Conservation (phyloP, 1,140 invertebrate genomes). For the Nephotettix cincticeps region DNA sequence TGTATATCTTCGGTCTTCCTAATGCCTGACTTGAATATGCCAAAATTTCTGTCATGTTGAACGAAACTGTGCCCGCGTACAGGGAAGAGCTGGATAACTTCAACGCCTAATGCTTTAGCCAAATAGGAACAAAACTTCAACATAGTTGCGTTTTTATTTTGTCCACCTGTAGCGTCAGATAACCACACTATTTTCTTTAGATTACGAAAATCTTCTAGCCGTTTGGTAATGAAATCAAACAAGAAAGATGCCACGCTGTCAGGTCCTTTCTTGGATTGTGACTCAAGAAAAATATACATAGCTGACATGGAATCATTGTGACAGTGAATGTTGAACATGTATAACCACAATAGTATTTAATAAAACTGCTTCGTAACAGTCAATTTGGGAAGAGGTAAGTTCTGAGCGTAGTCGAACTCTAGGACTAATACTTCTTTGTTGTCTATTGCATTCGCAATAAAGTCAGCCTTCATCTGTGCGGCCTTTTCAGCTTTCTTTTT, state of each 20-base stretch:
- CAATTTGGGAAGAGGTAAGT: conserved; percentile 28
- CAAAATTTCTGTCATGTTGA: conserved; percentile 37
- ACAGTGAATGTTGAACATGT: conserved; percentile 30
- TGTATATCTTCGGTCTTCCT: conserved; percentile 28
- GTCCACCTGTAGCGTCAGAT: conserved; percentile 30
- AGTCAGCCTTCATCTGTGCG: conserved; percentile 17
- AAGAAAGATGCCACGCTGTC: conserved; percentile 11
- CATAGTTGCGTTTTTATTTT: conserved; percentile 28
- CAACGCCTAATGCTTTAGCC: conserved; percentile 5
- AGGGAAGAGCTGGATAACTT: conserved; percentile 34
- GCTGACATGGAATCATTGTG: conserved; percentile 24
- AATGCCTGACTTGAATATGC: conserved; percentile 29
- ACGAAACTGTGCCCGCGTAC: conserved; percentile 34
- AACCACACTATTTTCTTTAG: background rate
- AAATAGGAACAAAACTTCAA: conserved; percentile 24
- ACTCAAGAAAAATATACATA: conserved; percentile 26
- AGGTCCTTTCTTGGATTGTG: conserved; percentile 18
- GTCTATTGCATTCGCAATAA: conserved; percentile 4
- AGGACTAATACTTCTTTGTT: conserved; percentile 21
- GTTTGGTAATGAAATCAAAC: conserved; percentile 7
- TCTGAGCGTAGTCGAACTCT: conserved; percentile 35
- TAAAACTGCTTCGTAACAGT: conserved; percentile 31
- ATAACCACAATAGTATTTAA: conserved; percentile 30
- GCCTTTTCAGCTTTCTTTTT: conserved; percentile 4
- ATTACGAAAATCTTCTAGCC: background rate